Base-by-base conservation (phyloP, 2,113 vertebrate genomes). In the Brachyhypopomus gauderio region DNA sequence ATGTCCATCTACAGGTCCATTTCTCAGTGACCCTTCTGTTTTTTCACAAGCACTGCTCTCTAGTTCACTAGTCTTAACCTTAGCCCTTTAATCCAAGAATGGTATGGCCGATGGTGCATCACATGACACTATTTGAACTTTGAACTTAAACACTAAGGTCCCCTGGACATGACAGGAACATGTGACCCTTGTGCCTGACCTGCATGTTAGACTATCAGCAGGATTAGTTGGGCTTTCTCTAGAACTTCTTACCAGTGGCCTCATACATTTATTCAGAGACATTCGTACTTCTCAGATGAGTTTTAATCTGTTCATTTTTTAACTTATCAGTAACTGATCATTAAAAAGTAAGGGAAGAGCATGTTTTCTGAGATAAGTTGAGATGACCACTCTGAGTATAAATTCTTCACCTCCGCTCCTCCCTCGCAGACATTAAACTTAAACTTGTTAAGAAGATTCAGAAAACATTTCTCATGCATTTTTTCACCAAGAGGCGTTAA, bases 261-360 rank as follows among this genome's bases (percentile, higher is more conserved):
- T 78, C 48, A 27, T 45, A 52, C 17, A 45, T 58, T 25, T 72
- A 64, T 71, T 79, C 22, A 69, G 14, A 58, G 52, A 36, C n/a
- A 27, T 27, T 45, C 16, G 20, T 66, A 60, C 63, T 38, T 12
- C 4, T 66, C 45, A 58, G 27, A 41, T 59, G 62, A 74, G 60
- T 20, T 34, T 34, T 3, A 75, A 70, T 52, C 62, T 69, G 36
- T 71, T 73, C 55, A 56, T 41, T 52, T 52, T 23, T n/a, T n/a
- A n/a, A n/a, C n/a, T n/a, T 45, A 66, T 79, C 11, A 16, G 8
- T 71, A 59, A 69, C 67, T 75, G 22, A 59, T 72, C 5, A 45
- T 62, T 36, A 75, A 79, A 67, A 60, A 60, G 58, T 59, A 77
- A 12, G 30, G 59, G 23, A 72, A 72, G 74, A 69, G 48, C 56